These are phyloP conservation scores for Ascaphus truei DNA, from an alignment of 2,113 vertebrate genomes.

Conservation along the genomic window DNA sequence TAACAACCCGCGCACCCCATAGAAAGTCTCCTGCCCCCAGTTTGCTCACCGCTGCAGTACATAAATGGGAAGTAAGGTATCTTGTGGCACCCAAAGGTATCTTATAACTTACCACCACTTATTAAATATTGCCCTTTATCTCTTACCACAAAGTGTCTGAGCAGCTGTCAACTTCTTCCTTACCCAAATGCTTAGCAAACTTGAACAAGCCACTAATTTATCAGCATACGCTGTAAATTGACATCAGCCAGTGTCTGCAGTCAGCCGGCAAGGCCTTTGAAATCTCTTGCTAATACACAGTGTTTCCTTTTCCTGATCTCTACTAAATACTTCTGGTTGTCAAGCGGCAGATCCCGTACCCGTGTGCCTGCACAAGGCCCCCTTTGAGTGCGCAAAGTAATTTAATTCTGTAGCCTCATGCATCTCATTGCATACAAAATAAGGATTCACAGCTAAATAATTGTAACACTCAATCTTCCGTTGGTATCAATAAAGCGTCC, in stretches of 20 bases:
- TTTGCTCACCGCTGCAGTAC: too few relatives aligned
- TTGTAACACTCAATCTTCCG: conserved; percentile 2
- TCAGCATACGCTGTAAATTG: neutral
- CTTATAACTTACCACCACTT: too few relatives aligned
- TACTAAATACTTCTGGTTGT: neutral
- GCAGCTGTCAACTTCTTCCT: too few relatives aligned
- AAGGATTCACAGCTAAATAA: neutral
- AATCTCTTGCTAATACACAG: neutral
- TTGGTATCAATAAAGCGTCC: neutral
- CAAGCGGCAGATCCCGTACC: neutral
- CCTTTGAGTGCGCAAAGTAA: neutral
- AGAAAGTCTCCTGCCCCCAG: too few relatives aligned
- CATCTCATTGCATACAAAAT: neutral
- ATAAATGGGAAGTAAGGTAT: too few relatives aligned
- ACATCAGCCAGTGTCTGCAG: neutral
- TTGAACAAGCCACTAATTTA: neutral
- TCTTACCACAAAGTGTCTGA: too few relatives aligned
- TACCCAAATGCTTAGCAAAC: too few relatives aligned
- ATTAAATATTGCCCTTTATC: too few relatives aligned
- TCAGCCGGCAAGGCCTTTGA: neutral
- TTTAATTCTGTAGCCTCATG: neutral
- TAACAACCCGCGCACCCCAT: too few relatives aligned
- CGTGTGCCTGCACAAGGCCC: neutral
- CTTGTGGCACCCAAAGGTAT: too few relatives aligned
- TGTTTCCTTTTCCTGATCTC: neutral